A percentile compares a stretch with the other conserved stretches of the same genome.
phyloP scores from a whole-genome alignment of 2,797 vertebrate genomes.

The Diceros bicornis region DNA sequence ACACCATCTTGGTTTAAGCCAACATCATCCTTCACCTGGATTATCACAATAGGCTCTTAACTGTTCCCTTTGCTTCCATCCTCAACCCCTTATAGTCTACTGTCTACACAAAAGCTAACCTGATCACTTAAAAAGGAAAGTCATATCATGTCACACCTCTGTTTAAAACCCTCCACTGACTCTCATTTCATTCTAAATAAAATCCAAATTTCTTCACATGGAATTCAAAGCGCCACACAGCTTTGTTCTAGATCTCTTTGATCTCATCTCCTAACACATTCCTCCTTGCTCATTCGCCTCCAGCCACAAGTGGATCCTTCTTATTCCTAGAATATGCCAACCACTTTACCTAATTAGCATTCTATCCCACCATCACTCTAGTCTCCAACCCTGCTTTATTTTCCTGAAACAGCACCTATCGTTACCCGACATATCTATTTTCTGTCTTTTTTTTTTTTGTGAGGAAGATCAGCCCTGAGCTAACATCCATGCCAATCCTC shows the following conservation, averaged over 20 bases:
- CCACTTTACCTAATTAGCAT: not conserved
- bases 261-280: not conserved
- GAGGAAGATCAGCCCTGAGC: too few relatives aligned
- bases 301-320: not conserved
- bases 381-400: not conserved
- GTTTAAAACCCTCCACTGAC: not conserved
- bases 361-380: not conserved
- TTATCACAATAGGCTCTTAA: constrained; percentile 9
- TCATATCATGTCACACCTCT: not conserved
- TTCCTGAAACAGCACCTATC: constrained; percentile 45
- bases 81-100: not conserved
- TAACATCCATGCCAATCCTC: too few relatives aligned
- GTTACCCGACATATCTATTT: constrained; percentile 21
- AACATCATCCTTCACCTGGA: not conserved
- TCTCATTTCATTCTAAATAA: not conserved
- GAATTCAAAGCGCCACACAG: not conserved
- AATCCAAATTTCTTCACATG: not conserved
- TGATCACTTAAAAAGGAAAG: constrained; percentile 41
- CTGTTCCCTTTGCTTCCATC: not conserved
- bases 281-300: not conserved
- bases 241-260: constrained; percentile 24
- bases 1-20: constrained; percentile 3
- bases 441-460: not conserved
- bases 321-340: not conserved
- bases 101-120: not conserved